Conservation (phyloP, 92 coral and sea anemone species). For the Blastomussa wellsi region DNA sequence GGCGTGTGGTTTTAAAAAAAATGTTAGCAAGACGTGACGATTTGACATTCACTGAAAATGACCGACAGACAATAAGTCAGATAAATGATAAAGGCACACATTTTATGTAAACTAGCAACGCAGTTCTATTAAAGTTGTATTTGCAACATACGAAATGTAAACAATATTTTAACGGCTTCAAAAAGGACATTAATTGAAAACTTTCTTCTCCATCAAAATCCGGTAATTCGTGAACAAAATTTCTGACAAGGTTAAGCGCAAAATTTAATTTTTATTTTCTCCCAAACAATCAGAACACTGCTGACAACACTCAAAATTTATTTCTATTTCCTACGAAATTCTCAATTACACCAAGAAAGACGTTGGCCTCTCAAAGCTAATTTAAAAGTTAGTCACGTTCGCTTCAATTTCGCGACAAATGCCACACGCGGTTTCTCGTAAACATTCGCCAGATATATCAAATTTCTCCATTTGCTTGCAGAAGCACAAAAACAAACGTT, state of each 20-base stretch:
- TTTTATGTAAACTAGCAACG: conserved; percentile 21
- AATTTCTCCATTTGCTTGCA: not conserved
- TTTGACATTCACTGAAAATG: not conserved
- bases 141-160: not conserved
- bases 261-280: not conserved
- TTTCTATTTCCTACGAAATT: not conserved
- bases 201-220: not conserved
- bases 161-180: not conserved
- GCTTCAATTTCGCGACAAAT: not conserved
- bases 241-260: not conserved
- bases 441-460: not conserved
- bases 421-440: not conserved
- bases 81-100: not conserved
- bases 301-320: not conserved
- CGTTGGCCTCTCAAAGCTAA: not conserved
- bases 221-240: not conserved
- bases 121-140: not conserved
- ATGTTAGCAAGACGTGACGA: not conserved
- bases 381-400: conserved; percentile 1
- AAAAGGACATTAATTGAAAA: not conserved
- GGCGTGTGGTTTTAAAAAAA: not conserved
- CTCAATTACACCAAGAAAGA: not conserved
- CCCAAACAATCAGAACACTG: not conserved
- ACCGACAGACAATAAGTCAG: not conserved
- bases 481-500: not conserved